These are phyloP conservation scores for Drosophila algonquin DNA, from an alignment of 2,888 invertebrate species.

Conservation along the genomic window DNA sequence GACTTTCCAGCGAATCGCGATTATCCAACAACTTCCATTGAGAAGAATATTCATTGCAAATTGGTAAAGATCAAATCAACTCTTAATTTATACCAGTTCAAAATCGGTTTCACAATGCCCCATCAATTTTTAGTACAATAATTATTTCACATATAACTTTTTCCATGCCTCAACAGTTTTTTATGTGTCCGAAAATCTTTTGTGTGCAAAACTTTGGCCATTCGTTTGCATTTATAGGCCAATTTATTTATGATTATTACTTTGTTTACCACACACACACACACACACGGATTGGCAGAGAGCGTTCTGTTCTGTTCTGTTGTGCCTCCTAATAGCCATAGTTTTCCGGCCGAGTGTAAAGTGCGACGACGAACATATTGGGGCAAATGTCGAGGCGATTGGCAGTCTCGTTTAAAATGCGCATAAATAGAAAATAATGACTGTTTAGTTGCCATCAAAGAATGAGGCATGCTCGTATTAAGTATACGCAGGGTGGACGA, in stretches of 20 bases:
- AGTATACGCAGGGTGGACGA: conserved; percentile 32
- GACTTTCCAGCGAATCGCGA: no score
- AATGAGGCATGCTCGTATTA: conserved; percentile 19
- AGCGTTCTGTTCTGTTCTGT: not conserved
- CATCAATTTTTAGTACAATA: conserved; percentile 17
- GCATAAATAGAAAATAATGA: conserved; percentile 49
- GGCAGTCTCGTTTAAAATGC: conserved; percentile 45
- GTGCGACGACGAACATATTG: conserved; percentile 26
- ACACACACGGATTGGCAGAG: conserved; percentile 29
- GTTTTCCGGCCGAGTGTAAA: conserved; percentile 24
- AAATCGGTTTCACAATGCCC: not conserved
- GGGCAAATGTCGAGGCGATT: not conserved
- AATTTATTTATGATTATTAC: conserved; percentile 60
- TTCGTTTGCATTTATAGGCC: conserved; percentile 36
- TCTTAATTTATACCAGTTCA: not conserved
- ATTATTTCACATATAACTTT: conserved; percentile 19
- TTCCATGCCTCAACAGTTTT: conserved; percentile 26
- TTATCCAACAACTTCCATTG: not conserved
- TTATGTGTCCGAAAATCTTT: conserved; percentile 23
- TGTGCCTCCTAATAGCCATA: conserved; percentile 13
- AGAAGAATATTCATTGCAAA: not conserved
- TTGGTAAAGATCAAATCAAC: not conserved
- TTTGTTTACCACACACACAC: conserved; percentile 44
- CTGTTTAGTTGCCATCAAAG: conserved; percentile 28
- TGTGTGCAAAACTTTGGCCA: conserved; percentile 25